Percentiles rank a stretch among this genome's conserved stretches.
Evolutionary conservation across 2,797 vertebrate species (phyloP).

Genomic region (Aplochiton taeniatus): DNA sequence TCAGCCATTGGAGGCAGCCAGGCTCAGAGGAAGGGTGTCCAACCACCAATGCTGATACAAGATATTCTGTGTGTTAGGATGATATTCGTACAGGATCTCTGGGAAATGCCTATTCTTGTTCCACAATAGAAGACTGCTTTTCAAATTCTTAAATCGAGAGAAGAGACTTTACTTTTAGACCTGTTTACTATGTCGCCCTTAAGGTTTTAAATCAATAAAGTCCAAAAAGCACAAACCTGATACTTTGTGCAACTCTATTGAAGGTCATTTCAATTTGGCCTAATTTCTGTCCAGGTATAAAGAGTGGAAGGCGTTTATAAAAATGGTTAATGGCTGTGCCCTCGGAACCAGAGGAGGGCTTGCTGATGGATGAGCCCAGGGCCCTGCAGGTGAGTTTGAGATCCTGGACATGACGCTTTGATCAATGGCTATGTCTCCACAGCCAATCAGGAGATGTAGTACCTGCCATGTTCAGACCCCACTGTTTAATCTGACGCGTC

Average conservation of each 20-base stretch:
- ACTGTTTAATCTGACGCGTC: slow-evolving; percentile 55
- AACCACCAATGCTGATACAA: slow-evolving; percentile 4
- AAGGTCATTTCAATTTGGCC: slow-evolving; percentile 11
- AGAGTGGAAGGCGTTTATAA: slow-evolving; percentile 42
- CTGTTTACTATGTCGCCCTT: no score
- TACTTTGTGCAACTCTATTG: neutral
- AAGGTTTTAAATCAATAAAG: neutral
- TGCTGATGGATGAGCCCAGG: slow-evolving; percentile 46
- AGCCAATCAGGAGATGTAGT: slow-evolving; percentile 45
- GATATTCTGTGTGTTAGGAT: neutral
- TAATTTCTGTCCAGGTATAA: slow-evolving; percentile 28
- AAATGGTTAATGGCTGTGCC: slow-evolving; percentile 49
- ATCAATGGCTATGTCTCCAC: slow-evolving; percentile 45
- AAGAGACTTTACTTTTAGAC: no score
- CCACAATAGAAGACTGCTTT: no score
- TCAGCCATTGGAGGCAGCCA: slow-evolving; percentile 4
- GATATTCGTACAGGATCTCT: no score
- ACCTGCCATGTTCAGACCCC: slow-evolving; percentile 39
- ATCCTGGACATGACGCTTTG: slow-evolving; percentile 51
- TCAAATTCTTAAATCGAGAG: no score
- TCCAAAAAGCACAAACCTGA: neutral
- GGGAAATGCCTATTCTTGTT: neutral
- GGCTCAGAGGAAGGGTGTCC: slow-evolving; percentile 10
- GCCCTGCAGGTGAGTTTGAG: slow-evolving; percentile 31
- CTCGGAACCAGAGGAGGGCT: slow-evolving; percentile 33